Evolutionary conservation across 2,797 vertebrate genomes (phyloP).

Genomic region (Sebastes oblongus): DNA sequence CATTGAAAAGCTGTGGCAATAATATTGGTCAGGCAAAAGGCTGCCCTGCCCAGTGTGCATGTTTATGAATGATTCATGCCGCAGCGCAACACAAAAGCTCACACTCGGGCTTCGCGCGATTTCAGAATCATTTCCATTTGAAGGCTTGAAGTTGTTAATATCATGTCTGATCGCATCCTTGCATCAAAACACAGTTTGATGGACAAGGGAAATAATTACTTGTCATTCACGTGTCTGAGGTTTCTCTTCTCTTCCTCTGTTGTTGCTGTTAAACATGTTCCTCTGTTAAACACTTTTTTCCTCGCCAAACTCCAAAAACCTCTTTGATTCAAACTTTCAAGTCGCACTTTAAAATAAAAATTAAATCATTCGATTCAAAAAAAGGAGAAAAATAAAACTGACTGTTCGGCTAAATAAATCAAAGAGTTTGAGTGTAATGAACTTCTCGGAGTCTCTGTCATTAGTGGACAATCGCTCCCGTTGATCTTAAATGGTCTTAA

Average conservation of each 20-base stretch:
- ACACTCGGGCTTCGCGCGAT: conserved; percentile 40
- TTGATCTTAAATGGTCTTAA: conserved; percentile 86
- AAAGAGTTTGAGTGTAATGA: conserved; percentile 73
- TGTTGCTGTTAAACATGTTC: conserved; percentile 76
- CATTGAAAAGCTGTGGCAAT: conserved; percentile 64
- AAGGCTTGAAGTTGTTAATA: conserved; percentile 82
- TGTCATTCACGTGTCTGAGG: conserved; percentile 83
- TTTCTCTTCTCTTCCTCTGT: conserved; percentile 73
- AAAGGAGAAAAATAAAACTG: neutral
- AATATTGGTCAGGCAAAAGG: conserved; percentile 57
- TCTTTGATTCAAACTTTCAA: conserved; percentile 54
- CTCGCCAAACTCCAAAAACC: conserved; percentile 50
- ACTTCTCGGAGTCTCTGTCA: conserved; percentile 74
- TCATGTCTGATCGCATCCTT: conserved; percentile 82
- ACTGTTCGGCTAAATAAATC: conserved; percentile 61
- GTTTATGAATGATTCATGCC: conserved; percentile 63
- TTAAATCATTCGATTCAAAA: conserved; percentile 22
- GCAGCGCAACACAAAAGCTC: conserved; percentile 51
- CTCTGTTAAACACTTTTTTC: conserved; percentile 70
- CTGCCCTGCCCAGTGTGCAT: conserved; percentile 28
- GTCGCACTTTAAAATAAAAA: conserved; percentile 37
- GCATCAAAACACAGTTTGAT: conserved; percentile 85
- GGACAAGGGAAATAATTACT: conserved; percentile 87
- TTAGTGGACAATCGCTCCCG: conserved; percentile 67
- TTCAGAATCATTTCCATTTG: conserved; percentile 77